These are phyloP conservation scores for Papilio demoleus DNA, from an alignment of 2,888 invertebrate species.

Conservation along the genomic window DNA sequence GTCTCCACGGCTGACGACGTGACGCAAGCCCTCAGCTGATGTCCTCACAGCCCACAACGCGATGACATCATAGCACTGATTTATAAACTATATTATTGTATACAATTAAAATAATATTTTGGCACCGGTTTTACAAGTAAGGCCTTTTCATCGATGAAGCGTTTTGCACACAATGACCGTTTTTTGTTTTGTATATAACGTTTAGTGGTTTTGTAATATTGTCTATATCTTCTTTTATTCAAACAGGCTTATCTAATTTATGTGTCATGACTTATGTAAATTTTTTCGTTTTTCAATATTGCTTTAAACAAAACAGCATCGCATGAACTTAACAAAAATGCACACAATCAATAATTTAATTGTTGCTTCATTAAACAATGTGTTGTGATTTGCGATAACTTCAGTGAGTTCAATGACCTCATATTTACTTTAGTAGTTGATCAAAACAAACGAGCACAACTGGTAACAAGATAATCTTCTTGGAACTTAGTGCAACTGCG, in stretches of 20 bases:
- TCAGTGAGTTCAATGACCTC: conserved; percentile 19
- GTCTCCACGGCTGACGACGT: background rate
- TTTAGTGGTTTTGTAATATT: background rate
- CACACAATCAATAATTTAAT: background rate
- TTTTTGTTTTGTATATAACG: background rate
- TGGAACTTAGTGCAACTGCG: background rate
- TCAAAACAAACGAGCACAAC: background rate
- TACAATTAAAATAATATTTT: conserved; percentile 38
- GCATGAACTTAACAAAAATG: background rate
- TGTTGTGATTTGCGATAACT: background rate
- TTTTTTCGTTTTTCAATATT: background rate
- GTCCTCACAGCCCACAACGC: conserved; percentile 37
- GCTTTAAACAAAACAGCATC: background rate
- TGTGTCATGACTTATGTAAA: background rate
- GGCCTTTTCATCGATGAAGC: conserved; percentile 26
- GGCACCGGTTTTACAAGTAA: conserved; percentile 32
- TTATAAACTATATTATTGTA: conserved; percentile 33
- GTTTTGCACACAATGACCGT: conserved; percentile 1
- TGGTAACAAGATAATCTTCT: background rate
- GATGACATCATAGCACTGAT: conserved; percentile 37
- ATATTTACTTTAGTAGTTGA: background rate
- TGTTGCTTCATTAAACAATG: background rate
- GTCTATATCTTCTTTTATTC: background rate
- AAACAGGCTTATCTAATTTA: background rate
- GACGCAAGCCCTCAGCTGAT: conserved; percentile 37